A percentile compares a stretch with the other conserved stretches of the same genome.
These are phyloP conservation scores for Latrodectus elegans DNA, from an alignment of 2,888 invertebrate species.

Conservation along the genomic window DNA sequence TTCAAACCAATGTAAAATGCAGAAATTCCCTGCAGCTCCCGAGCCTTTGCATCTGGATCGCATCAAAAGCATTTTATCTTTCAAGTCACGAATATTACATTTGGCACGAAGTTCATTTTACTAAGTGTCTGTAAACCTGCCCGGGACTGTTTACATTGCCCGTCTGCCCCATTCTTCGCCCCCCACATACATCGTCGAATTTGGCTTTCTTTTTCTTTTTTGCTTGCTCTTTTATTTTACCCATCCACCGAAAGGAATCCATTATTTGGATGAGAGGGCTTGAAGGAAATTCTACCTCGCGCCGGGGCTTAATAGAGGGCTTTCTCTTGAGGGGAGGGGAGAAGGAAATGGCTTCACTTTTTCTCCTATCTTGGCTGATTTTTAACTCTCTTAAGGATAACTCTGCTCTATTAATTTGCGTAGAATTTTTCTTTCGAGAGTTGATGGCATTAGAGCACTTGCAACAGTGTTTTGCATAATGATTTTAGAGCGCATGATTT, in stretches of 20 bases:
- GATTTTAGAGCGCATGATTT: too few relatives aligned
- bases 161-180: constrained; percentile 11
- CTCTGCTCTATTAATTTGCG: too few relatives aligned
- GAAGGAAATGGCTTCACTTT: too few relatives aligned
- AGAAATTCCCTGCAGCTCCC: constrained; percentile 14
- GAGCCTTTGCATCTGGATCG: constrained; percentile 36
- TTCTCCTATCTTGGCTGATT: too few relatives aligned
- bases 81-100: constrained; percentile 64
- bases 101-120: constrained; percentile 67
- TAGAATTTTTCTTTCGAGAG: too few relatives aligned
- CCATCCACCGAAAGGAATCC: constrained; percentile 27
- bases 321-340: too few relatives aligned
- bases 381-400: too few relatives aligned
- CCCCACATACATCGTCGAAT: background rate
- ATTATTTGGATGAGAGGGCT: constrained; percentile 54
- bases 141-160: constrained; percentile 15
- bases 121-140: constrained; percentile 65
- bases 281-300: background rate
- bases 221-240: background rate
- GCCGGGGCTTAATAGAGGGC: too few relatives aligned
- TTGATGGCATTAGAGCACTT: too few relatives aligned
- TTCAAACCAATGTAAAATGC: constrained; percentile 58
- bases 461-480: too few relatives aligned
- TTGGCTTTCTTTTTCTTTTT: constrained; percentile 10
- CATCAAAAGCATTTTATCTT: constrained; percentile 61